These are phyloP conservation scores for Ictalurus furcatus DNA, from an alignment of 2,113 vertebrate genomes.

Conservation along the genomic window DNA sequence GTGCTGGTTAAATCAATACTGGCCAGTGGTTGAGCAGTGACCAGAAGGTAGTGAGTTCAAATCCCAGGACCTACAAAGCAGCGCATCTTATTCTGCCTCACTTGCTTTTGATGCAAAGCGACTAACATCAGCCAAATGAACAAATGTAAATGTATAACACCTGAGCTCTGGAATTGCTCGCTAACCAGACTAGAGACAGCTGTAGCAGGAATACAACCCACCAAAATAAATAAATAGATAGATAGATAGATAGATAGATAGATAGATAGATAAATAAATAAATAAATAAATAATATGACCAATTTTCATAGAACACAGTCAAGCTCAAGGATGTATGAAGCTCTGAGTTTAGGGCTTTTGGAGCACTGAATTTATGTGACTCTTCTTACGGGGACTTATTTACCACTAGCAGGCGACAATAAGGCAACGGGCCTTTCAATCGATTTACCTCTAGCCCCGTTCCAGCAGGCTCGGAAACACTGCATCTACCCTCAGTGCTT, in stretches of 20 bases:
- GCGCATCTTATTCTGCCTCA: not conserved
- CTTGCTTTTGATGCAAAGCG: not conserved
- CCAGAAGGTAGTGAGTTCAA: not conserved
- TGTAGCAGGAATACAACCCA: not conserved
- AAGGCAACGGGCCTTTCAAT: not conserved
- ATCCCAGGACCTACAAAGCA: not conserved
- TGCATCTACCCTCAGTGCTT: not conserved
- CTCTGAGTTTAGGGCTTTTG: not conserved
- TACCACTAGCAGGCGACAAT: not conserved
- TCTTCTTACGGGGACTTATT: not conserved
- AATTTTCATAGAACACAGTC: constrained; percentile 1
- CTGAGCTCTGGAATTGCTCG: constrained; percentile 52
- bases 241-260: too few relatives aligned
- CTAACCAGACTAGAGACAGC: constrained; percentile 42
- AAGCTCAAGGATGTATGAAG: not conserved
- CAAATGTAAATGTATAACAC: constrained; percentile 12
- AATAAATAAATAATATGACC: not conserved
- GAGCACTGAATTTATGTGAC: too few relatives aligned
- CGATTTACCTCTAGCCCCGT: not conserved
- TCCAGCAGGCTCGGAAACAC: not conserved
- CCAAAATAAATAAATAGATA: not conserved
- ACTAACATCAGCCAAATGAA: not conserved
- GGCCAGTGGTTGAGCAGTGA: not conserved
- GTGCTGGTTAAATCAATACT: constrained; percentile 30
- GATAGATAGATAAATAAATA: too few relatives aligned